Evolutionary conservation across 2,113 vertebrate species (phyloP), one percentile per base, ranked within the genome.

Genomic region (Speoplatyrhinus poulsoni): DNA sequence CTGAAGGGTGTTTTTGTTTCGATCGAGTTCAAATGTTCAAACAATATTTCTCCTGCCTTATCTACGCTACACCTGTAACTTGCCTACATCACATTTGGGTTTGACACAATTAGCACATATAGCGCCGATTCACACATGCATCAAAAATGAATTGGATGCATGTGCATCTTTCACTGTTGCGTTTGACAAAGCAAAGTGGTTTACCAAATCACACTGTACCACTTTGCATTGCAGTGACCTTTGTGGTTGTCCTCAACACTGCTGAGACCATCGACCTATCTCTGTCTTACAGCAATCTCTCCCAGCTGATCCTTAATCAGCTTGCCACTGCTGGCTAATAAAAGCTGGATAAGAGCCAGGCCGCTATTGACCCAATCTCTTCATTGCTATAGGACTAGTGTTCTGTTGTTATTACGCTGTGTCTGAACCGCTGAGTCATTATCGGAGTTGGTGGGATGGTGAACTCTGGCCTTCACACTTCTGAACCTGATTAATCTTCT

Each of bases 261-360:
- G 36, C 36, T 8, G 19, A 58, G 56, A 19, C 3, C 32, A 13
- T 72, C 69, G 70, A 66, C 79, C 76, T 73, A 66, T 53, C 62
- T 53, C 71, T 69, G 61, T 16, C 59, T 26, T 46, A 16, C 77
- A 36, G 69, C 72, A 10, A 78, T 68, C 16, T 55, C 62, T 81
- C 75, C 60, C 70, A 54, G 12, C 70, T 87, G 80, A 89, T 74
- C 84, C 86, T 65, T 90, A 89, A 90, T 88, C 85, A 88, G 89
- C 87, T 90, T 90, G 88, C 71, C 69, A 77, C 82, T 80, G 32
- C 58, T 62, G 76, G 75, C 82, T 89, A 85, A 88, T 84, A 82
- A 82, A 84, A 84, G 81, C 81, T 85, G 85, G 84, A 82, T 84
- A 60, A 83, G 80, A 88, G 81, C 80, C 84, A 75, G 72, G 73